Evolutionary conservation across 2,888 invertebrate genomes (phyloP), one percentile per base, ranked within the genome.

Genomic region (Dasysyrphus tricinctus): DNA sequence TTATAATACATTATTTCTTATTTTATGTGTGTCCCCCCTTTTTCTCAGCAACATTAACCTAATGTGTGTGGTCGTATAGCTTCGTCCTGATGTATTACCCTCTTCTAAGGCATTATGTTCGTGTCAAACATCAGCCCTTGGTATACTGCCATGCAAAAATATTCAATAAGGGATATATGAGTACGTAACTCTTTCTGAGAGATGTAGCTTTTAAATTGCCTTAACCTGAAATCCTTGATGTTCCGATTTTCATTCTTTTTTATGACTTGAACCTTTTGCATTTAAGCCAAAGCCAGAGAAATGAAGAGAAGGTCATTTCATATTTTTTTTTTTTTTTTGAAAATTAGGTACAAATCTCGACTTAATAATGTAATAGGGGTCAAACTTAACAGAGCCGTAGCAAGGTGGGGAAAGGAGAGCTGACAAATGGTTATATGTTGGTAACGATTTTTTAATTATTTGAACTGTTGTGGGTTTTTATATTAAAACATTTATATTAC

Each of bases 41-140:
- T 42, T 65, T 16, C 70, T 16, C 32, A 54, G 37, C 14, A 54
- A 44, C 70, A 80, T 84, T 84, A 84, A 80, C 75, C 84, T 75
- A 79, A 84, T 75, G 75, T 80, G 80, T 75, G 75, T 80, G 80
- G 32, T n/a, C n/a, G n/a, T 80, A 75, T 29, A 84, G 73, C 34
- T 34, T 47, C 6, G 24, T 24, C 51, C 51, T 51, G n/a, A n/a
- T n/a, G 24, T 12, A 54, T 24, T 24, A 29, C 14, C 32, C 51
- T 29, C 14, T n/a, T 2, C 24, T 24, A 24, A 54, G 32, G 54
- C 14, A 29, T 54, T n/a, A 32, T 54, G 14, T 14, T 29, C 3
- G 3, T n/a, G 3, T 14, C 0, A 3, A 6, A 29, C 5, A 11
- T 0, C 47, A 29, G 54, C 29, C 24, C 51, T 29, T 49, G 5